Percentiles rank a stretch among this genome's conserved stretches.
These are phyloP conservation scores for Molossus alvarezi DNA, from an alignment of 2,797 vertebrate genomes.

Conservation along the genomic window DNA sequence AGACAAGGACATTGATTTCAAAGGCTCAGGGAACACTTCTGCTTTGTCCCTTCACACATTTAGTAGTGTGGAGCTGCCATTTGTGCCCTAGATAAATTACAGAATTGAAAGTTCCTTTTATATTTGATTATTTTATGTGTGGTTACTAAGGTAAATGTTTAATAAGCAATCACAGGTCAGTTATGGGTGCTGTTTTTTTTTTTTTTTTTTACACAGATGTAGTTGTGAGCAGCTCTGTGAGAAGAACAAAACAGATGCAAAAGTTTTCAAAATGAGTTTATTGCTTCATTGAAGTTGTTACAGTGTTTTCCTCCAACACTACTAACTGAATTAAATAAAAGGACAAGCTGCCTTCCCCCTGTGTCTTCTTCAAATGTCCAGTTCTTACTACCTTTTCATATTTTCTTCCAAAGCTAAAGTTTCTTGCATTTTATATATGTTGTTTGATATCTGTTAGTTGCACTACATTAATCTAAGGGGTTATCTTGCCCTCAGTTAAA, in stretches of 20 bases:
- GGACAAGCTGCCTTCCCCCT: constrained; percentile 31
- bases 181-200: constrained; percentile 53
- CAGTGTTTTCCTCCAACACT: constrained; percentile 72
- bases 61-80: constrained; percentile 67
- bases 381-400: constrained; percentile 15
- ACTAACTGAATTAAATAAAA: constrained; percentile 72
- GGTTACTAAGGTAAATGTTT: constrained; percentile 82
- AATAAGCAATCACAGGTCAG: constrained; percentile 78
- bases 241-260: constrained; percentile 75
- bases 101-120: constrained; percentile 79
- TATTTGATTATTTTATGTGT: constrained; percentile 74
- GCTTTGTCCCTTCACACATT: constrained; percentile 22
- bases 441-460: background rate
- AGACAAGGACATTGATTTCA: constrained; percentile 39
- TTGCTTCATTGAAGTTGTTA: constrained; percentile 82
- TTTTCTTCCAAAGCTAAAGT: constrained; percentile 53
- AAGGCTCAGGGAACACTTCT: constrained; percentile 32
- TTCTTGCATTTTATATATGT: background rate
- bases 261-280: constrained; percentile 80
- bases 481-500: constrained; percentile 29
- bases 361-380: background rate
- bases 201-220: constrained; percentile 63
- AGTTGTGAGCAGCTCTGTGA: constrained; percentile 57
- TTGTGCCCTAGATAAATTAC: constrained; percentile 53
- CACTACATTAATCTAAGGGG: background rate